Conservation (phyloP, 2,113 vertebrate genomes). For the Callopanchax toddi region DNA sequence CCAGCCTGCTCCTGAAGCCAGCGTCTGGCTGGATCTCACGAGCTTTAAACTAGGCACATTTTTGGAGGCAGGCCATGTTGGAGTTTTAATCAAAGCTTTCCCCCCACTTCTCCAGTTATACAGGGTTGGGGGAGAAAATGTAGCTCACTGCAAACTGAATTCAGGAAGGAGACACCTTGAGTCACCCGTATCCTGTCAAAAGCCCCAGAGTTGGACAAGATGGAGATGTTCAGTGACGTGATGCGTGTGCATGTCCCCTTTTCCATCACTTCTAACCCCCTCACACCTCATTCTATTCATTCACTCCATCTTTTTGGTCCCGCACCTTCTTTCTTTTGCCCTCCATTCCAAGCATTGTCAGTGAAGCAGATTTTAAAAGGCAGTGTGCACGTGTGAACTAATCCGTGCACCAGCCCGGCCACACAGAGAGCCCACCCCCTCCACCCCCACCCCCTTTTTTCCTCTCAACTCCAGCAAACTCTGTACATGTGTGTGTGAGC, state of each 20-base stretch:
- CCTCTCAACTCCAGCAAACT: constrained; percentile 27
- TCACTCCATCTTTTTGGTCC: constrained; percentile 22
- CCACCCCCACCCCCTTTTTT: not conserved
- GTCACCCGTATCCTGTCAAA: not conserved
- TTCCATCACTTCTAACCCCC: too few species aligned
- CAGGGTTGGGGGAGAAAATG: not conserved
- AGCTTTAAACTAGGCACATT: constrained; percentile 24
- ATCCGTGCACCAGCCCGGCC: constrained; percentile 62
- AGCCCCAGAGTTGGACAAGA: not conserved
- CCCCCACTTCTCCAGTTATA: not conserved
- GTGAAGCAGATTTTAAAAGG: constrained; percentile 73
- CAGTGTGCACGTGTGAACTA: constrained; percentile 75
- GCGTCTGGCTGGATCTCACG: constrained; percentile 57
- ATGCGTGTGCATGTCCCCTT: not conserved
- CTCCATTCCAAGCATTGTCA: constrained; percentile 43
- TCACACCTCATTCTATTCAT: not conserved
- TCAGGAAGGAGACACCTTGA: not conserved
- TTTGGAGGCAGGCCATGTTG: constrained; percentile 36
- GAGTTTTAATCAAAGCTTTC: constrained; percentile 52
- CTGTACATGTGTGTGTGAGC: constrained; percentile 24
- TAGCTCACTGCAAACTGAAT: not conserved
- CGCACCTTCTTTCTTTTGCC: constrained; percentile 15
- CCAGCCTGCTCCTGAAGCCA: constrained; percentile 7
- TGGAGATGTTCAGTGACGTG: not conserved
- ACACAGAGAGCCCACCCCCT: constrained; percentile 26